Base-by-base conservation (phyloP, 2,888 invertebrate species). In the Drosophila anomelani region DNA sequence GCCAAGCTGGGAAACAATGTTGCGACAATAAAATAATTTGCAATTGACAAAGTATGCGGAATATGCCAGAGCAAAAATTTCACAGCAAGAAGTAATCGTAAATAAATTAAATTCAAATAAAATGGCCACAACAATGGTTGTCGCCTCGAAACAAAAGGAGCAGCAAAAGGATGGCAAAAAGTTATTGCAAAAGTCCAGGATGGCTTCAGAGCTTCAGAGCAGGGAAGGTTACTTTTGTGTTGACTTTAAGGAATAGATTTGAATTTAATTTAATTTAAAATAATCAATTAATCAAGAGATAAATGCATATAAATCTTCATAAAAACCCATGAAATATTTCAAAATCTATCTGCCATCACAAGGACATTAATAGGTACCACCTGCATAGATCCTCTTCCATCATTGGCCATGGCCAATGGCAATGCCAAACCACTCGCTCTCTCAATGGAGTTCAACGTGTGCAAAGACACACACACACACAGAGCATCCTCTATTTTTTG, bases 21-120 rank as follows among this genome's bases (percentile, higher is more conserved):
- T 67, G 71, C 79, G 62, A 84, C 85, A 81, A 89, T 87, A 87
- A 89, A 84, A 87, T 84, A 85, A 89, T 89, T 74, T 85, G 75
- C 89, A 84, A 89, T 89, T 87, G 84, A 58, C 88, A 77, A 85
- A 79, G 72, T 88, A 85, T 81, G 77, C 77, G 64, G 79, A 85
- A 79, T 71, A 89, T 89, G 79, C 75, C 74, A 38, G 43, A 54
- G 71, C 38, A 47, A 20, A 49, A 44, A 53, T 73, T 55, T 49
- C 69, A 32, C 23, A 23, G 43, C 36, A 38, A 46, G 51, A 41
- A 73, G 61, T 54, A 73, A 62, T 73, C 63, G 75, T 66, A 75
- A 75, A 56, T 55, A 67, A 79, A 79, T 84, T 58, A 75, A 78
- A 82, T 82, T 82, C 60, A 77, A 88, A 88, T 88, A 77, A 88